phyloP scores from a whole-genome alignment of 2,113 vertebrate genomes.

The Malurus alboscapulatus region DNA sequence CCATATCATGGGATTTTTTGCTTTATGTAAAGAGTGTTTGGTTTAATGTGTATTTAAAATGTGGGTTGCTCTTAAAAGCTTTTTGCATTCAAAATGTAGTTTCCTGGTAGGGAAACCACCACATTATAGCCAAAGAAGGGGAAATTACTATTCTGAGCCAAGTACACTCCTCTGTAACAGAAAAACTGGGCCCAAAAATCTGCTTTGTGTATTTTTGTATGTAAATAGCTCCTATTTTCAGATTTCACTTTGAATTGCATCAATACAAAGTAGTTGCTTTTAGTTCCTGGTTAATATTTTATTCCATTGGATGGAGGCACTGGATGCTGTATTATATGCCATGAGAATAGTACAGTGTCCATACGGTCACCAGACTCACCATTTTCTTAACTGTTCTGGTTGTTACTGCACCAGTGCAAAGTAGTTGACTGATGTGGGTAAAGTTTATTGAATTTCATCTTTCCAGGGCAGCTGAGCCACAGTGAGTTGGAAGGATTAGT shows the following conservation, averaged over 20 bases:
- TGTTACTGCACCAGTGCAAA: background rate
- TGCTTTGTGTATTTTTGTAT: background rate
- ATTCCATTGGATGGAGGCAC: background rate
- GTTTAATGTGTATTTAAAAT: background rate
- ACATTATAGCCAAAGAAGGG: background rate
- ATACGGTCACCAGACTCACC: background rate
- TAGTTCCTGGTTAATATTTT: background rate
- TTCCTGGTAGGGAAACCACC: background rate
- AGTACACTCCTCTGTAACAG: background rate
- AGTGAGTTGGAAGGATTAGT: background rate
- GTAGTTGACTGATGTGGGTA: background rate
- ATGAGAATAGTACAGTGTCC: background rate
- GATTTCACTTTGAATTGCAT: background rate
- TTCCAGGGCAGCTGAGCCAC: background rate
- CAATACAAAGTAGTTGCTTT: background rate
- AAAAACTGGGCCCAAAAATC: background rate
- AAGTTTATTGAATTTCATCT: background rate
- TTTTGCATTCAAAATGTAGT: background rate
- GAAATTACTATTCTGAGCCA: background rate
- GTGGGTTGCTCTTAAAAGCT: background rate
- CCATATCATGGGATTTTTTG: background rate
- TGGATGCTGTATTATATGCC: background rate
- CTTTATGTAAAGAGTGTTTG: background rate
- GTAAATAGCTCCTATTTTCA: background rate
- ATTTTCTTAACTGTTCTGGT: background rate